Conservation (phyloP, 2,888 invertebrate genomes). For the Hirtodrosophila histrioides region DNA sequence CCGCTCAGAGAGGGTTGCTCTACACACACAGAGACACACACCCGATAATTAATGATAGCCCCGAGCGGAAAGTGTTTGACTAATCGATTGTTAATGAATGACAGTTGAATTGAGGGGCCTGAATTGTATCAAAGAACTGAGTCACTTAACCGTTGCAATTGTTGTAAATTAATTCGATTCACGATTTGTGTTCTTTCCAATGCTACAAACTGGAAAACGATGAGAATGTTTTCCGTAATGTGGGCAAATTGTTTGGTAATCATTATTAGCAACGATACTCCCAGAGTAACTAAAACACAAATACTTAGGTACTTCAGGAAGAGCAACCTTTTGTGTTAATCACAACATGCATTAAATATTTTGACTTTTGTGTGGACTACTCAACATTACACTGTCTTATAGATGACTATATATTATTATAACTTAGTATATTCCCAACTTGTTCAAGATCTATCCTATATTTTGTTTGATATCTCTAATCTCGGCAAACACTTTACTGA, state of each 20-base stretch:
- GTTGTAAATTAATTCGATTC: conserved; percentile 71
- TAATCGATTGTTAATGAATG: conserved; percentile 80
- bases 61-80: conserved; percentile 77
- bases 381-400: too few species aligned
- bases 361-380: too few species aligned
- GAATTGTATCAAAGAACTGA: conserved; percentile 46
- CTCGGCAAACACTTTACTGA: too few species aligned
- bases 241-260: conserved; percentile 58
- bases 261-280: conserved; percentile 39
- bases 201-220: neutral
- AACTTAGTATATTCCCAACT: too few species aligned
- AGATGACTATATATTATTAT: too few species aligned
- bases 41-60: conserved; percentile 68
- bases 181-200: conserved; percentile 43
- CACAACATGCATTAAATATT: too few species aligned
- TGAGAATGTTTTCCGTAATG: conserved; percentile 42
- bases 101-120: conserved; percentile 66
- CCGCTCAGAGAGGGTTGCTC: conserved; percentile 54
- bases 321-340: too few species aligned
- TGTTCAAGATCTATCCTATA: too few species aligned
- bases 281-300: neutral
- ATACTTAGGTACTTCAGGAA: conserved; percentile 3
- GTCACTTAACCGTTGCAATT: conserved; percentile 76
- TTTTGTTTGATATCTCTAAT: too few species aligned
- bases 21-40: neutral